These are phyloP conservation scores for Xylocopa sonorina DNA, from an alignment of 1,140 invertebrate genomes.

Conservation along the genomic window DNA sequence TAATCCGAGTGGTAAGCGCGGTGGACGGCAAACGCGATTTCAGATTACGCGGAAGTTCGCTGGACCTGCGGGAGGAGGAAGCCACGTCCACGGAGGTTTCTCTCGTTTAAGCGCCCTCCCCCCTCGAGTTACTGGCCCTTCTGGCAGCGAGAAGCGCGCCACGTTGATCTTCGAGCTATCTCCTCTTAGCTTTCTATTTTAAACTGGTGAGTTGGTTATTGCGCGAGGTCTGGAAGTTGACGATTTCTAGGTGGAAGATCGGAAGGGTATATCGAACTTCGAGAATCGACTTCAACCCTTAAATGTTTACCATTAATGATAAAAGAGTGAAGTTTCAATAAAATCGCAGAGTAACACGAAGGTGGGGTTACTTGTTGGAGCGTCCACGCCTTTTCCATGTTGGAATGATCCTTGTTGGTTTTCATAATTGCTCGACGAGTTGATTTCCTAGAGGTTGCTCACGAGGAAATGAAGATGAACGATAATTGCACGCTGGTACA, in stretches of 20 bases:
- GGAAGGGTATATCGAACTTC: no score
- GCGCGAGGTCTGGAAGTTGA: no score
- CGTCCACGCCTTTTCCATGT: slow-evolving; percentile 1
- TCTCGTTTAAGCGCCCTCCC: no score
- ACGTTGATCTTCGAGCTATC: no score
- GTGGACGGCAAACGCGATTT: slow-evolving; percentile 23
- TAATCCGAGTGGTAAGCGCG: slow-evolving; percentile 13
- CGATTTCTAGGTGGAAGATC: no score
- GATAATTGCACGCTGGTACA: not conserved
- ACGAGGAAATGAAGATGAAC: not conserved
- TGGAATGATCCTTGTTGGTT: not conserved
- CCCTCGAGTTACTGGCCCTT: not conserved
- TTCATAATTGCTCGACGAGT: not conserved
- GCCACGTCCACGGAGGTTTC: not conserved
- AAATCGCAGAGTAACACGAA: no score
- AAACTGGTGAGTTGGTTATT: no score
- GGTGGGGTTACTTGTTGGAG: not conserved
- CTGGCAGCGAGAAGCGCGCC: no score
- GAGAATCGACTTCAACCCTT: no score
- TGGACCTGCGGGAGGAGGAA: not conserved
- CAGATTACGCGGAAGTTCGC: not conserved
- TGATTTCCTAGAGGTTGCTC: not conserved
- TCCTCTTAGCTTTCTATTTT: no score
- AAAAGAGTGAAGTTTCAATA: no score
- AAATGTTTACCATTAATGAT: no score